phyloP scores from a whole-genome alignment of 1,140 invertebrate species.

The Drosophila gunungcola region DNA sequence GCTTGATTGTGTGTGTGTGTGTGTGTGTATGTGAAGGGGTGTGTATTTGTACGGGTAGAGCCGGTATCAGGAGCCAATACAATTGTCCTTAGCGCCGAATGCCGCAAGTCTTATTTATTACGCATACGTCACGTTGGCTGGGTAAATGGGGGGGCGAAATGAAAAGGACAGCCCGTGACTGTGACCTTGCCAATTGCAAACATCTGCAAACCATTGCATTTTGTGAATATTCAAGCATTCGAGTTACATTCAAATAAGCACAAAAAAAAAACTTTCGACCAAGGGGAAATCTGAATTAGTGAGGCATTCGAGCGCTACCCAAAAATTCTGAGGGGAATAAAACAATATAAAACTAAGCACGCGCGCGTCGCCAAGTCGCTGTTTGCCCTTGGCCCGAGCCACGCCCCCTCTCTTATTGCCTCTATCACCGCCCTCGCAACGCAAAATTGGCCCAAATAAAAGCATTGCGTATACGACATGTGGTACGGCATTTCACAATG shows the following conservation, averaged over 20 bases:
- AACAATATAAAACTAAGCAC: constrained; percentile 66
- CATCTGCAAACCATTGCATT: constrained; percentile 30
- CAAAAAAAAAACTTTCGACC: no score
- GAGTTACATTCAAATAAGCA: no score
- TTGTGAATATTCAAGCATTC: background rate
- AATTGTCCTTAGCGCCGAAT: constrained; percentile 63
- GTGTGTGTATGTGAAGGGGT: background rate
- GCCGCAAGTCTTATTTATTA: constrained; percentile 68
- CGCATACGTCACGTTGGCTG: constrained; percentile 70
- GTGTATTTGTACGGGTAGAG: constrained; percentile 5
- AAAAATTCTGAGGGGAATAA: constrained; percentile 39
- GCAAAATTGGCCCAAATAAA: constrained; percentile 66
- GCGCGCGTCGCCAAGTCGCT: constrained; percentile 67
- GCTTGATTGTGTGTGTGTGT: constrained; percentile 15
- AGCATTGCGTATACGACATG: constrained; percentile 63
- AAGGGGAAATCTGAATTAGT: constrained; percentile 36
- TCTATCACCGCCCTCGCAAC: constrained; percentile 1
- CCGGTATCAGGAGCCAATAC: constrained; percentile 57
- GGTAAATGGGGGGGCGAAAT: no score
- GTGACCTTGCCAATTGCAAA: constrained; percentile 50
- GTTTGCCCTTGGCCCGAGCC: constrained; percentile 60
- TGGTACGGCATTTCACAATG: constrained; percentile 52
- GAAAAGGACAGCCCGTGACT: constrained; percentile 22
- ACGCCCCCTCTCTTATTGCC: constrained; percentile 1
- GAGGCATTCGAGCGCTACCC: background rate